These are phyloP conservation scores for Geococcyx californianus DNA, from an alignment of 2,113 vertebrate species.

Conservation along the genomic window DNA sequence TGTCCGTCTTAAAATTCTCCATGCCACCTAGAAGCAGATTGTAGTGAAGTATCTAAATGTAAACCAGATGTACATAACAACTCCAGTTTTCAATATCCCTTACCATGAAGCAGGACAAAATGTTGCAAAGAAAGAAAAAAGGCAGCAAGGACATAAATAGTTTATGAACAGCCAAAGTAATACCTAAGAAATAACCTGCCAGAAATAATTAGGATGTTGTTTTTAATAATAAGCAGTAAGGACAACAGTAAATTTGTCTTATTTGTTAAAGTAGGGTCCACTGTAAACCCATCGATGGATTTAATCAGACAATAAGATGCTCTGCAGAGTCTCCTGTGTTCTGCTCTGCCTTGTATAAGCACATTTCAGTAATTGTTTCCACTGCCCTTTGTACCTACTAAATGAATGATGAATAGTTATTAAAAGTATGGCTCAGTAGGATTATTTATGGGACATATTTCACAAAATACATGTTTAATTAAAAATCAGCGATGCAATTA, in stretches of 20 bases:
- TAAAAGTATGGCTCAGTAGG: conserved; percentile 36
- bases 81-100: neutral
- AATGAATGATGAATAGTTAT: conserved; percentile 64
- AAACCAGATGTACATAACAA: neutral
- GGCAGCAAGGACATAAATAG: neutral
- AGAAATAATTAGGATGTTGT: conserved; percentile 10
- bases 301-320: conserved; percentile 42
- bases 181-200: neutral
- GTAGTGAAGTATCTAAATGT: neutral
- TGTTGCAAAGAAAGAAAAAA: neutral
- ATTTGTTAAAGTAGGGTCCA: neutral
- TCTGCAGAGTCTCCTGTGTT: conserved; percentile 30
- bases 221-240: conserved; percentile 8
- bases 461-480: conserved; percentile 63
- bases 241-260: conserved; percentile 11
- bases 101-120: neutral
- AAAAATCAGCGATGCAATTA: conserved; percentile 64
- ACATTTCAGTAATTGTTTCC: conserved; percentile 52
- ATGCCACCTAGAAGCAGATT: too few species aligned
- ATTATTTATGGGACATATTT: conserved; percentile 58
- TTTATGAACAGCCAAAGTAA: neutral
- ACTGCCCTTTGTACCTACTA: conserved; percentile 53
- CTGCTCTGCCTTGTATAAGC: conserved; percentile 32
- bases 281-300: conserved; percentile 18
- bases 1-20: too few species aligned